Percentiles rank a stretch among this genome's conserved stretches.
phyloP scores from a whole-genome alignment of 2,888 invertebrate genomes.

The Neoascia interrupta region DNA sequence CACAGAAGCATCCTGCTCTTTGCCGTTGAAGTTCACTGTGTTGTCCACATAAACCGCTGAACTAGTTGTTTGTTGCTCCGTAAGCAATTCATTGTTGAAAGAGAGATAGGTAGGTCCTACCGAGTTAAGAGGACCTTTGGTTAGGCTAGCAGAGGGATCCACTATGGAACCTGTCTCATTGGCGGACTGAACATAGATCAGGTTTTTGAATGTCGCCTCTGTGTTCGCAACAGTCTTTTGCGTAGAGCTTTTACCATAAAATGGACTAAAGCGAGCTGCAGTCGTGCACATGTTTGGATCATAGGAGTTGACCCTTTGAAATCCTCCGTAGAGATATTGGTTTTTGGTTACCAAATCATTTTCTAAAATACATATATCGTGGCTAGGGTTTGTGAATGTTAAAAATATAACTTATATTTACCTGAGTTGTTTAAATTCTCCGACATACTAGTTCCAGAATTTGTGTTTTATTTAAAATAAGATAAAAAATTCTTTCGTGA shows the following conservation, averaged over 20 bases:
- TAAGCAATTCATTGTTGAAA: slow-evolving; percentile 28
- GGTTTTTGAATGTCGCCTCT: background rate
- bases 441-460: too few species aligned
- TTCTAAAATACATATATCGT: background rate
- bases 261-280: slow-evolving; percentile 66
- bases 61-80: background rate
- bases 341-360: slow-evolving; percentile 19
- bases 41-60: slow-evolving; percentile 10
- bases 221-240: background rate
- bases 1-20: background rate
- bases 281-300: slow-evolving; percentile 71
- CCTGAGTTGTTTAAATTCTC: slow-evolving; percentile 32
- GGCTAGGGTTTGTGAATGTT: background rate
- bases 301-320: slow-evolving; percentile 57
- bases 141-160: background rate
- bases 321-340: slow-evolving; percentile 33
- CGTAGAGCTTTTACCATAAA: slow-evolving; percentile 19
- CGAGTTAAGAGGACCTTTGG: slow-evolving; percentile 1
- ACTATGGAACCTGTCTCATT: background rate
- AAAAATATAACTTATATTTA: background rate
- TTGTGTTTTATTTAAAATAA: too few species aligned
- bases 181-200: background rate
- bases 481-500: too few species aligned
- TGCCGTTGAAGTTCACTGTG: slow-evolving; percentile 13
- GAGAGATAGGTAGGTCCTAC: slow-evolving; percentile 17